A percentile compares a stretch with the other conserved stretches of the same genome.
Evolutionary conservation across 1,140 invertebrate genomes (phyloP).

Genomic region (Drosophila nasuta): DNA sequence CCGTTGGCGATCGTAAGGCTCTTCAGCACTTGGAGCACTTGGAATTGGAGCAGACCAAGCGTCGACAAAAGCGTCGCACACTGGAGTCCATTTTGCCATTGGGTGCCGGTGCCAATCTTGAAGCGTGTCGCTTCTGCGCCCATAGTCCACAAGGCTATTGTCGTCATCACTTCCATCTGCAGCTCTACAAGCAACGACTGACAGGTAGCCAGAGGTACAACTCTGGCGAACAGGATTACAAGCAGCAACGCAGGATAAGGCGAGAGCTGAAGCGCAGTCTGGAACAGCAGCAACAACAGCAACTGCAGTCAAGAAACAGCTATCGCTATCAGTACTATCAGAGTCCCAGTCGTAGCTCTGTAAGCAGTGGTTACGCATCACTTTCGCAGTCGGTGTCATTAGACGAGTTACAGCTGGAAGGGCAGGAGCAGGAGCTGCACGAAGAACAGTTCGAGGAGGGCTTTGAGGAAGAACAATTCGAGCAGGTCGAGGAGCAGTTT

Average conservation of each 20-base stretch:
- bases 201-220: background rate
- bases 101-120: slow-evolving; percentile 56
- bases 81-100: slow-evolving; percentile 64
- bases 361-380: slow-evolving; percentile 69
- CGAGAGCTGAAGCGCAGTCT: slow-evolving; percentile 70
- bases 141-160: slow-evolving; percentile 82
- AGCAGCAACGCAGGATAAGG: slow-evolving; percentile 64
- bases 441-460: background rate
- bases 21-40: slow-evolving; percentile 66
- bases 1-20: slow-evolving; percentile 76
- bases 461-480: background rate
- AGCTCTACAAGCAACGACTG: slow-evolving; percentile 59
- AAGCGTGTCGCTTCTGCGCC: slow-evolving; percentile 81
- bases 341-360: slow-evolving; percentile 54
- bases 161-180: slow-evolving; percentile 79
- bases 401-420: slow-evolving; percentile 6
- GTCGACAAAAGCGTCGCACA: slow-evolving; percentile 64
- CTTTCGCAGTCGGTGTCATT: slow-evolving; percentile 10
- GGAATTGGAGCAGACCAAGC: slow-evolving; percentile 64
- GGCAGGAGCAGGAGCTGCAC: slow-evolving; percentile 12
- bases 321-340: slow-evolving; percentile 29
- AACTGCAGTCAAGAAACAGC: slow-evolving; percentile 33
- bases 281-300: slow-evolving; percentile 74
- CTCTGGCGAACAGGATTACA: slow-evolving; percentile 58
- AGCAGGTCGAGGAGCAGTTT: background rate